A percentile compares a stretch with the other conserved stretches of the same genome.
Evolutionary conservation across 64 coral and sea anemone genomes (phyloP).

Genomic region (Pocillopora damicornis): DNA sequence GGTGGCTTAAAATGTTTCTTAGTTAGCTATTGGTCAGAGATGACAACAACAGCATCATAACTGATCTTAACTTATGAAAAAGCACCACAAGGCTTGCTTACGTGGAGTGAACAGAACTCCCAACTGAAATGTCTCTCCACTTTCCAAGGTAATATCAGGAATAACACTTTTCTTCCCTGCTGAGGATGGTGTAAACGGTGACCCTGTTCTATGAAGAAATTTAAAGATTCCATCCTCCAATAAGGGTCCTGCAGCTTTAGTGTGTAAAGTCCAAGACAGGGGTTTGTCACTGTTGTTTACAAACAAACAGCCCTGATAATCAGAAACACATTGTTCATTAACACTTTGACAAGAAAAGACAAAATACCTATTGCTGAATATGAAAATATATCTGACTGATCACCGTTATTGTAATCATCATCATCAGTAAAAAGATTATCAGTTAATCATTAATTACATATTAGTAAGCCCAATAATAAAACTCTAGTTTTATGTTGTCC

Average conservation of each 20-base stretch:
- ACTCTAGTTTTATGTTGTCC: neutral
- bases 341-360: neutral
- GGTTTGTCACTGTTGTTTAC: constrained; percentile 94
- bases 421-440: no score
- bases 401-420: no score
- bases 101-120: constrained; percentile 92
- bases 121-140: constrained; percentile 92
- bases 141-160: constrained; percentile 67
- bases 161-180: constrained; percentile 63
- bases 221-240: constrained; percentile 91
- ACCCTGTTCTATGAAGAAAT: constrained; percentile 89
- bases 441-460: no score
- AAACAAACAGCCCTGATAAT: constrained; percentile 85
- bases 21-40: no score
- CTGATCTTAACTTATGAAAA: neutral
- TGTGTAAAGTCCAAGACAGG: constrained; percentile 73
- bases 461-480: neutral
- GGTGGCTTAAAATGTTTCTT: no score
- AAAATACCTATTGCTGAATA: no score
- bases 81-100: constrained; percentile 20
- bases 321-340: neutral
- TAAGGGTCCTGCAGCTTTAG: constrained; percentile 39
- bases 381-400: no score
- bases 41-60: neutral
- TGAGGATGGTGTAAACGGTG: constrained; percentile 78